Evolutionary conservation across 2,113 vertebrate genomes (phyloP).

Genomic region (Cryptomyrus ogoouensis): DNA sequence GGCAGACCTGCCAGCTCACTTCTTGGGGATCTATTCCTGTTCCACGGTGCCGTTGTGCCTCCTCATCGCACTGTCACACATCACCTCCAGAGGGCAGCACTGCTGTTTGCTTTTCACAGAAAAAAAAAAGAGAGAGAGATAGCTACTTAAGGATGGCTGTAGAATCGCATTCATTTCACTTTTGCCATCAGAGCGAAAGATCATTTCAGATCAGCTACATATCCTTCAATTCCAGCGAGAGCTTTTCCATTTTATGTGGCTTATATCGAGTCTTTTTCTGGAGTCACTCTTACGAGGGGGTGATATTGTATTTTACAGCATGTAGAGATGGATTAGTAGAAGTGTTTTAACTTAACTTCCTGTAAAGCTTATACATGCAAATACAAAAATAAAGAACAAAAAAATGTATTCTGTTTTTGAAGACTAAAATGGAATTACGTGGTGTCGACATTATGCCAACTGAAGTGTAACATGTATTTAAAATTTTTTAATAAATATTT

Average conservation of each 20-base stretch:
- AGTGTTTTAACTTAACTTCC: not conserved
- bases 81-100: not conserved
- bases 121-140: not conserved
- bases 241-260: not conserved
- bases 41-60: not conserved
- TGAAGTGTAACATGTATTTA: not conserved
- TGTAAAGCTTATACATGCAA: not conserved
- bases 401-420: not conserved
- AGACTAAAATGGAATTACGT: not conserved
- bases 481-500: not conserved
- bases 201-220: slow-evolving; percentile 13
- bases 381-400: not conserved
- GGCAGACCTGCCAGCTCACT: not conserved
- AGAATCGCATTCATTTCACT: slow-evolving; percentile 10
- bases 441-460: not conserved
- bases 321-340: not conserved
- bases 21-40: not conserved
- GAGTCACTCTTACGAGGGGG: not conserved
- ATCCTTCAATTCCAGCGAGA: not conserved
- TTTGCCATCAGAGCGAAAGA: slow-evolving; percentile 15
- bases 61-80: not conserved
- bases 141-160: not conserved
- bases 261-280: not conserved
- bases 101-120: not conserved
- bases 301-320: not conserved